A percentile compares a stretch with the other conserved stretches of the same genome.
Conservation (phyloP, 2,888 invertebrate genomes). For the Empis stercorea region DNA sequence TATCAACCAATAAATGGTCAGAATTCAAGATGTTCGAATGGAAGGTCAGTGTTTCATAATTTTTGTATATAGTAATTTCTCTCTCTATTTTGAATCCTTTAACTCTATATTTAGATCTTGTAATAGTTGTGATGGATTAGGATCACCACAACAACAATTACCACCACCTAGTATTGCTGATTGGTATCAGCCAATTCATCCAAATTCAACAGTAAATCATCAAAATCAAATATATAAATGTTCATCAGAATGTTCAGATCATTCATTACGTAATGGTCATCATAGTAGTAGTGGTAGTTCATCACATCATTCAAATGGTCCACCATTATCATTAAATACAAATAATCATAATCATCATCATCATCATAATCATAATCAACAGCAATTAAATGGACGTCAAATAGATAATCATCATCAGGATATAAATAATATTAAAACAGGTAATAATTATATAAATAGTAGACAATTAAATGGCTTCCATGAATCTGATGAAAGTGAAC, state of each 20-base stretch:
- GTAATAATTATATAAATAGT: slow-evolving; percentile 9
- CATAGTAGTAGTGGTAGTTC: slow-evolving; percentile 4
- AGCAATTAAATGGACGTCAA: slow-evolving; percentile 1
- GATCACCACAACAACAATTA: slow-evolving; percentile 32
- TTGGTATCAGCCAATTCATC: slow-evolving; percentile 33
- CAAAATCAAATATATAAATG: slow-evolving; percentile 34
- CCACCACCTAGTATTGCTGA: slow-evolving; percentile 24
- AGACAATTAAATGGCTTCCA: slow-evolving; percentile 15
- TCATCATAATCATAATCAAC: slow-evolving; percentile 14
- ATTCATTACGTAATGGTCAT: slow-evolving; percentile 19
- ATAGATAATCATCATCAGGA: slow-evolving; percentile 12
- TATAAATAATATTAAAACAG: slow-evolving; percentile 17
- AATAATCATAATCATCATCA: not conserved
- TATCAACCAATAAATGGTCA: slow-evolving; percentile 32
- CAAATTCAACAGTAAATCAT: slow-evolving; percentile 27
- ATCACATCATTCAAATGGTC: slow-evolving; percentile 12
- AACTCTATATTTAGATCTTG: slow-evolving; percentile 26
- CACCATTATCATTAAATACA: not conserved
- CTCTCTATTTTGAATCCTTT: not conserved
- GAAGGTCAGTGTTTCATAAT: slow-evolving; percentile 19
- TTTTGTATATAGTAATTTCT: no score
- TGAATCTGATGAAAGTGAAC: slow-evolving; percentile 25
- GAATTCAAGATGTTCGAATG: slow-evolving; percentile 29
- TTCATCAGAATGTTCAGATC: slow-evolving; percentile 37
- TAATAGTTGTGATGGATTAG: slow-evolving; percentile 34